Base-by-base conservation (phyloP, 1,140 invertebrate species). In the Temnothorax nylanderi region DNA sequence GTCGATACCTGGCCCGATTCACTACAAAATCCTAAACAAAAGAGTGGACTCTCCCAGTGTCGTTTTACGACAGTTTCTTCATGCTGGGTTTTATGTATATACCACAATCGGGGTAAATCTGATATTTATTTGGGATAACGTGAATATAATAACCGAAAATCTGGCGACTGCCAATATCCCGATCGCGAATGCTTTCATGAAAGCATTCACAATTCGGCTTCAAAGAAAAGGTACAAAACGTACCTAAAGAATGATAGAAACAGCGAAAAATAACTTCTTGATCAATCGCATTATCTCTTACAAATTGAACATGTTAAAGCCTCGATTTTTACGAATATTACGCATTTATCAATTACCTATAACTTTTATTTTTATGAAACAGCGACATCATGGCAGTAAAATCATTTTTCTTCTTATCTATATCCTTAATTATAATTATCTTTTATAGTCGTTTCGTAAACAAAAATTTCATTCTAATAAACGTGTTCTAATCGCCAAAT, bases 1-100 rank as follows among this genome's bases (percentile, higher is more conserved):
- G 2, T 90, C 8, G 89, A 88, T 0, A 49, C 89, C 3, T 90
- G 88, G 89, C 86, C 86, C 0, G 89, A 80, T 4, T 88, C 76
- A 3, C 1, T 11, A 0, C 37, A 60, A 21, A 34, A n/a, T 62
- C 4, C 21, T 26, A 3, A 44, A 7, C 0, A 13, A 34, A n/a
- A 26, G 37, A 44, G 41, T 1, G 11, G 47, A 1, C 44, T 81
- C 3, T 81, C 77, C 34, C 18, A 10, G 37, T 44, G 34, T 69
- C 80, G 64, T n/a, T 65, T 65, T n/a, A 10, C 84, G 7, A 3
- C 11, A 26, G 21, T 7, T 54, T 75, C 11, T 47, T 69, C 13
- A 76, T 78, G 47, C 11, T 49, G 0, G 3, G 65, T 0, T 85
- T 85, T 8, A 74, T 80, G 18, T 44, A 44, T 11, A 37, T 58